phyloP scores from a whole-genome alignment of 2,797 vertebrate genomes.

The Neosilurus hyrtlii region DNA sequence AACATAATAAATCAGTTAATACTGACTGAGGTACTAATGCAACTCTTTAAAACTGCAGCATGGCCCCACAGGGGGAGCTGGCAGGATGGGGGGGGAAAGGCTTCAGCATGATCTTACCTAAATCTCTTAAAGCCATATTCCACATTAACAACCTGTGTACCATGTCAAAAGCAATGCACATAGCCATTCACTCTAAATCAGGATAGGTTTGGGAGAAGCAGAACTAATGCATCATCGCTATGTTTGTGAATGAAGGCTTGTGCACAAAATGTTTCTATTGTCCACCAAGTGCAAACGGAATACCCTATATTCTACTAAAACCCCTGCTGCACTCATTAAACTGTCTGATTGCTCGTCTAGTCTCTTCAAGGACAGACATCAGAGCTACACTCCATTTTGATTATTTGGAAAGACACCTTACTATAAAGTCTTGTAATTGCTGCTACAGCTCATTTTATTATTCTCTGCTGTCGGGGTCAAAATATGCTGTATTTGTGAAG shows the following conservation, averaged over 20 bases:
- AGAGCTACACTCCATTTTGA: constrained; percentile 4
- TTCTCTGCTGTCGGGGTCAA: neutral
- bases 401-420: constrained; percentile 4
- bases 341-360: neutral
- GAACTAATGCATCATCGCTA: neutral
- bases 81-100: neutral
- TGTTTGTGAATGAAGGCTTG: neutral
- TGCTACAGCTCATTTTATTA: neutral
- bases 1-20: neutral
- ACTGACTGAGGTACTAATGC: neutral
- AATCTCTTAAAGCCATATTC: constrained; percentile 20
- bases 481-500: neutral
- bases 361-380: neutral
- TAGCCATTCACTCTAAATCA: constrained; percentile 10
- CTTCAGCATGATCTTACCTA: constrained; percentile 27
- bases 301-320: neutral
- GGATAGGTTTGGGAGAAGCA: neutral
- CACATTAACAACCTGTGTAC: constrained; percentile 16
- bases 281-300: neutral
- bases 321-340: constrained; percentile 9
- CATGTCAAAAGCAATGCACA: neutral
- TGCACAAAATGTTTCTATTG: neutral
- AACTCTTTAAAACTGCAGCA: constrained; percentile 19
- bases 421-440: neutral
- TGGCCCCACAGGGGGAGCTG: neutral